Evolutionary conservation across 2,113 vertebrate genomes (phyloP).

Genomic region (Notarius quadriscutis): DNA sequence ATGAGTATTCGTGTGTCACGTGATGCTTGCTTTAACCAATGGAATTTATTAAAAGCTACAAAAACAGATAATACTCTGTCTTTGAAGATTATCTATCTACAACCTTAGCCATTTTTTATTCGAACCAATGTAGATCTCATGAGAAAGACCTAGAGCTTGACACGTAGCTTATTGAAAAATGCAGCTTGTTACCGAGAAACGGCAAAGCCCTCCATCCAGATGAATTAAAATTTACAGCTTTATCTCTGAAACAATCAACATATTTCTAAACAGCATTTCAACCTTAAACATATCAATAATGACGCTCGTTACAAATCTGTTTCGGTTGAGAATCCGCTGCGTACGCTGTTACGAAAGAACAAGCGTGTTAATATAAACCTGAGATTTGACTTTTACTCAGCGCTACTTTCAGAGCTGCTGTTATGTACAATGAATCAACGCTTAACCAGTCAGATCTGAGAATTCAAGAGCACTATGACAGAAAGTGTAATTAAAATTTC

Average conservation of each 20-base stretch:
- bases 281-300: background rate
- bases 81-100: background rate
- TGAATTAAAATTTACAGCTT: background rate
- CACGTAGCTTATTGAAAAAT: background rate
- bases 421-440: background rate
- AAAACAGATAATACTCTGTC: background rate
- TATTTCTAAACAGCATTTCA: background rate
- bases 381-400: background rate
- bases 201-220: background rate
- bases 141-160: background rate
- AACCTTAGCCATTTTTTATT: background rate
- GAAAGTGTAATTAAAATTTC: background rate
- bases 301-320: background rate
- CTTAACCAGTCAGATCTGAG: background rate
- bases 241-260: no score
- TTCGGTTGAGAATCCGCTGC: no score
- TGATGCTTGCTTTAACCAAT: background rate
- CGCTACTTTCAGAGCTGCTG: background rate
- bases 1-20: background rate
- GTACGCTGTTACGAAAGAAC: background rate
- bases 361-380: background rate
- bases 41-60: background rate
- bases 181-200: background rate
- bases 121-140: background rate
- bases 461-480: background rate